A percentile compares a stretch with the other conserved stretches of the same genome.
Conservation (phyloP, 2,888 invertebrate genomes). For the Patella pellucida region DNA sequence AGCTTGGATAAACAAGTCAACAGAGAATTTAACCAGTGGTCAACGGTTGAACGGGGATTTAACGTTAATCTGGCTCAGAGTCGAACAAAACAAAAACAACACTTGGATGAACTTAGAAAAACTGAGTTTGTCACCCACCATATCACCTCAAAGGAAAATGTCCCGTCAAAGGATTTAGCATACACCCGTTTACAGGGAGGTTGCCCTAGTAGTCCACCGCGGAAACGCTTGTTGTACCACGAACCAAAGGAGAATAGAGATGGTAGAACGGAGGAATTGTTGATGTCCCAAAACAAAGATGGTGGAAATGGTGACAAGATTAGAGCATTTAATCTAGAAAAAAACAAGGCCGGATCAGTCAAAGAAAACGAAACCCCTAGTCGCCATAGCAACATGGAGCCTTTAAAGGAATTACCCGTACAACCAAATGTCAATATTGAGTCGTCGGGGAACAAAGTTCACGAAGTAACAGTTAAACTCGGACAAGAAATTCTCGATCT, state of each 20-base stretch:
- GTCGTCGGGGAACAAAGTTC: neutral
- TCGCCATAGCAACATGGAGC: conserved; percentile 1
- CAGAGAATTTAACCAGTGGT: neutral
- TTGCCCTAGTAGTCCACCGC: neutral
- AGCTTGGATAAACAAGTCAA: conserved; percentile 13
- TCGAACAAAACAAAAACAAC: neutral
- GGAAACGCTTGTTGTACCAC: neutral
- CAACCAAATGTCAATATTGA: neutral
- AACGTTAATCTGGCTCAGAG: neutral
- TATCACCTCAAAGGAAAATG: conserved; percentile 1
- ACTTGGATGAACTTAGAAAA: neutral
- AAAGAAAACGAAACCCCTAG: neutral
- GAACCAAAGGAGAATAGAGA: neutral
- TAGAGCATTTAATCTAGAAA: conserved; percentile 7
- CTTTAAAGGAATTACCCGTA: neutral
- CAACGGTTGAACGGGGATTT: neutral
- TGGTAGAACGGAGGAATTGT: neutral
- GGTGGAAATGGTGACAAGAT: conserved; percentile 1
- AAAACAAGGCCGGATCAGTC: neutral
- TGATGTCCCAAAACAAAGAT: conserved; percentile 1
- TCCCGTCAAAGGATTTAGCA: neutral
- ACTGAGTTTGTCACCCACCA: neutral
- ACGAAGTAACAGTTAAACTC: neutral
- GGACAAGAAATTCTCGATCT: conserved; percentile 21
- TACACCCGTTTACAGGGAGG: conserved; percentile 3